Evolutionary conservation across 1,140 invertebrate species (phyloP).

Genomic region (Mylabris phalerata): DNA sequence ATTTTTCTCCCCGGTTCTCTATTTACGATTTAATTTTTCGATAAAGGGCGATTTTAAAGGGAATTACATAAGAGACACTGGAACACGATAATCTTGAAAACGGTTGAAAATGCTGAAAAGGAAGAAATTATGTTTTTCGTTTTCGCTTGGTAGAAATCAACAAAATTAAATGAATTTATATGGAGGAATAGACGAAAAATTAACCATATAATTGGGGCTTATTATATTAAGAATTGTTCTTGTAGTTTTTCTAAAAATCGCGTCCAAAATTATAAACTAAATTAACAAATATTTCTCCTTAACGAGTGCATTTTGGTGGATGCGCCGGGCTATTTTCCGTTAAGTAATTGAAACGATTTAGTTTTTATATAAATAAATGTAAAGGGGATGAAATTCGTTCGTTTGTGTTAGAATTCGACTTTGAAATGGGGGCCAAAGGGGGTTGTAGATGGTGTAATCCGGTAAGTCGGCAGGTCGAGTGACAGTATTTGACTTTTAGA

Average conservation of each 20-base stretch:
- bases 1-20: no score
- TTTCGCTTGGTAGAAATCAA: not conserved
- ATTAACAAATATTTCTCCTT: no score
- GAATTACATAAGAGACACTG: not conserved
- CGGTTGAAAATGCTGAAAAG: not conserved
- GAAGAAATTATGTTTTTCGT: no score
- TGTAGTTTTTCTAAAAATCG: no score
- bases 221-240: no score
- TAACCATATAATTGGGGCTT: no score
- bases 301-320: not conserved
- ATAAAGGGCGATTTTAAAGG: not conserved
- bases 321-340: not conserved
- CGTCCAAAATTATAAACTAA: no score
- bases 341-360: slow-evolving; percentile 8
- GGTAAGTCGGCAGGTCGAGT: slow-evolving; percentile 25
- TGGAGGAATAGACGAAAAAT: no score
- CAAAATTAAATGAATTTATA: not conserved
- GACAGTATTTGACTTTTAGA: slow-evolving; percentile 36
- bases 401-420: no score
- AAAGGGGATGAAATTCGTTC: not conserved
- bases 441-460: slow-evolving; percentile 14
- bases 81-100: not conserved
- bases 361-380: not conserved
- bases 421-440: slow-evolving; percentile 4
- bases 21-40: not conserved